Percentiles rank a stretch among this genome's conserved stretches.
Conservation (phyloP, 2,113 vertebrate genomes). For the Anguilla japonica region DNA sequence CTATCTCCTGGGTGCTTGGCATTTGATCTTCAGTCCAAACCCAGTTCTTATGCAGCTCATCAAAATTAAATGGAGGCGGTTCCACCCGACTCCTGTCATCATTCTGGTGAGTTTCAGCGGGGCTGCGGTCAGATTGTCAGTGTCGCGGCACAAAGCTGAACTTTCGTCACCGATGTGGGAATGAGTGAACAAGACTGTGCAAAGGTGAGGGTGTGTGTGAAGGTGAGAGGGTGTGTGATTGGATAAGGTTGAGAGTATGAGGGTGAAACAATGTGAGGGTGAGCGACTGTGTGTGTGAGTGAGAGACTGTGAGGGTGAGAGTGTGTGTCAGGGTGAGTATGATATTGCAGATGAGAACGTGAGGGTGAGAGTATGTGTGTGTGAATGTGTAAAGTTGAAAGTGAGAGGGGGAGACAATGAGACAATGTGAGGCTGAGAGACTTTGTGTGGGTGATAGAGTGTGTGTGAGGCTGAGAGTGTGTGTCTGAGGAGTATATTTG, state of each 20-base stretch:
- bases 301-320: too few species aligned
- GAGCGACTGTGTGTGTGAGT: too few species aligned
- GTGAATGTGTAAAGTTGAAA: conserved; percentile 13
- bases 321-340: too few species aligned
- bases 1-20: conserved; percentile 76
- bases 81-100: conserved; percentile 44
- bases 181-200: conserved; percentile 11
- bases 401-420: too few species aligned
- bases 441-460: conserved; percentile 16
- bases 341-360: background rate
- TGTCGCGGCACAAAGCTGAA: conserved; percentile 59
- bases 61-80: conserved; percentile 60
- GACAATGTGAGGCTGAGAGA: background rate
- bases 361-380: background rate
- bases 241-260: too few species aligned
- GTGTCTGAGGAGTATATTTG: too few species aligned
- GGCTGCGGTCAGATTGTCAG: conserved; percentile 67
- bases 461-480: too few species aligned
- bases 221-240: too few species aligned
- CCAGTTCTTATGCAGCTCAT: too few species aligned
- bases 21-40: conserved; percentile 75
- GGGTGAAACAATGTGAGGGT: too few species aligned
- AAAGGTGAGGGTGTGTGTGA: too few species aligned
- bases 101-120: conserved; percentile 65
- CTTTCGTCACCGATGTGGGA: conserved; percentile 46